Percentiles rank a stretch among this genome's conserved stretches.
Evolutionary conservation across 2,888 invertebrate genomes (phyloP).

Genomic region (Drosophila basisetae): DNA sequence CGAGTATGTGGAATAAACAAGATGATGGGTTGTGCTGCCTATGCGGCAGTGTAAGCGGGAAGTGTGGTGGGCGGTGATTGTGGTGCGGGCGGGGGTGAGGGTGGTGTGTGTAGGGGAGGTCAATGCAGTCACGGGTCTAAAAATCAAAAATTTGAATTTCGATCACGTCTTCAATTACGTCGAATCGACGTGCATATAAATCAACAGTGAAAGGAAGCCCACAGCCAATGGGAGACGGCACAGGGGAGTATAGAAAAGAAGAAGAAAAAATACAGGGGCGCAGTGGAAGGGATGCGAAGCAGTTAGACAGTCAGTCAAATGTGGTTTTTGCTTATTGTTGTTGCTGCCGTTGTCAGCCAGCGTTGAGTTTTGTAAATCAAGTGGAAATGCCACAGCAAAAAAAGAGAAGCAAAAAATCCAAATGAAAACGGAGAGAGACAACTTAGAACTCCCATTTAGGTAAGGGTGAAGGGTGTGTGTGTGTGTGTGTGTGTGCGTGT

Average conservation of each 20-base stretch:
- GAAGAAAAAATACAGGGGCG: neutral
- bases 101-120: constrained; percentile 7
- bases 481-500: neutral
- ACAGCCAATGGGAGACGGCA: constrained; percentile 1
- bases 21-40: neutral
- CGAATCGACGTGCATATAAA: constrained; percentile 81
- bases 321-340: constrained; percentile 69
- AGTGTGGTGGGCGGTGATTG: too few relatives aligned
- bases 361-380: constrained; percentile 79
- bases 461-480: too few relatives aligned
- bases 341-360: constrained; percentile 32
- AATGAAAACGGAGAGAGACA: constrained; percentile 9
- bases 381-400: constrained; percentile 70
- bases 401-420: constrained; percentile 12
- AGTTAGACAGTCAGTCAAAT: constrained; percentile 70
- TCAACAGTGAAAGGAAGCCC: constrained; percentile 63
- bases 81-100: too few relatives aligned
- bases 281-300: constrained; percentile 12
- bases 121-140: constrained; percentile 70
- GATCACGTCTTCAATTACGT: constrained; percentile 81
- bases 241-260: neutral
- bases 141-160: constrained; percentile 81
- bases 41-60: neutral
- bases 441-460: constrained; percentile 7
- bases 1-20: constrained; percentile 41